phyloP scores from a whole-genome alignment of 2,797 vertebrate genomes.

The Thripadectes ignobilis region DNA sequence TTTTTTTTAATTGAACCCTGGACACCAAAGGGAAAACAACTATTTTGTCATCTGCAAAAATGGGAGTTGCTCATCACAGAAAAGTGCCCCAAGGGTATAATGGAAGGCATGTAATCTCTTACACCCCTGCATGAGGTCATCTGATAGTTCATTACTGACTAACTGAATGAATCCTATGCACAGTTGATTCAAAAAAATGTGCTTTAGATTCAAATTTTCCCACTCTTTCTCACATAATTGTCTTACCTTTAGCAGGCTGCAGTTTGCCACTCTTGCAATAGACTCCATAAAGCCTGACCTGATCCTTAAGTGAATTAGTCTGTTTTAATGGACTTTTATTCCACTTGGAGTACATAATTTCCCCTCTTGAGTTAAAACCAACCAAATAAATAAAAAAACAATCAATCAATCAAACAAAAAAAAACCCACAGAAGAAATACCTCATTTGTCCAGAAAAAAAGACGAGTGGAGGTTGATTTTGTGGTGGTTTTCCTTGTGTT shows the following conservation, averaged over 20 bases:
- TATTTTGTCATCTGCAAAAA: neutral
- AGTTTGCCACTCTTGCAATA: neutral
- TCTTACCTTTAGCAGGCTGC: neutral
- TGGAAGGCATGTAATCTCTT: neutral
- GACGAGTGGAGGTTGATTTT: neutral
- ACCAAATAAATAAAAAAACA: neutral
- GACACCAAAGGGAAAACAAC: neutral
- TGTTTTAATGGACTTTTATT: conserved; percentile 13
- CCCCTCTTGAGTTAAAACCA: neutral
- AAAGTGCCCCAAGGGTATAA: neutral
- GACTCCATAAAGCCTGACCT: neutral
- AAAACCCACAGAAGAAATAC: neutral
- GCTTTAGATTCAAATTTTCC: conserved; percentile 16
- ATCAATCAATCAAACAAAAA: too few relatives aligned
- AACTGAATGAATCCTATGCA: neutral
- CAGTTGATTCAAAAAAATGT: neutral
- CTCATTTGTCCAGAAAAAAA: neutral
- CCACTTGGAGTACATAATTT: neutral
- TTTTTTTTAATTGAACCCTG: neutral
- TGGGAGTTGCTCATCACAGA: neutral
- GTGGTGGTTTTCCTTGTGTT: too few relatives aligned
- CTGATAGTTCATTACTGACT: neutral
- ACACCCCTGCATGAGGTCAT: neutral
- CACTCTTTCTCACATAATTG: neutral
- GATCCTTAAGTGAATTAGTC: neutral